phyloP scores from a whole-genome alignment of 2,888 invertebrate species.

The Microchrysa polita region DNA sequence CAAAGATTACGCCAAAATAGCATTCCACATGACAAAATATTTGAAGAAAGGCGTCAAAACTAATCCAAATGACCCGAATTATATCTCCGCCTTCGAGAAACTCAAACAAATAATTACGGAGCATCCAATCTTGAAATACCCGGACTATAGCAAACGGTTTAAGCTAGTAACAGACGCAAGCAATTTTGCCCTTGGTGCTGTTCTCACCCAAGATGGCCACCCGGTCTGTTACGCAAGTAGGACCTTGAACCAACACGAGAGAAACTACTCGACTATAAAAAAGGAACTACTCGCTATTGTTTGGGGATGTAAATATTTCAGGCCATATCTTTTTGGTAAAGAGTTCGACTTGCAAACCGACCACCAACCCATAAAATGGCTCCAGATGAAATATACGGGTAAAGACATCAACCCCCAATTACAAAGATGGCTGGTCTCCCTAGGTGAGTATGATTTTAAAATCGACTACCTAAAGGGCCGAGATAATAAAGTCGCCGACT shows the following conservation, averaged over 20 bases:
- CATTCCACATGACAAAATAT: neutral
- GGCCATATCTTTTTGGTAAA: slow-evolving; percentile 58
- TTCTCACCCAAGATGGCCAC: slow-evolving; percentile 51
- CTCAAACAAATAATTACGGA: slow-evolving; percentile 19
- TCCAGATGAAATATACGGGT: slow-evolving; percentile 46
- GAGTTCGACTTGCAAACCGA: slow-evolving; percentile 50
- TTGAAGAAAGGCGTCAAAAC: neutral
- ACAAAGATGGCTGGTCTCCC: slow-evolving; percentile 48
- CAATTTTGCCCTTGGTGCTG: slow-evolving; percentile 50
- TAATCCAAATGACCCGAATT: slow-evolving; percentile 1
- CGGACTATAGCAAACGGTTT: slow-evolving; percentile 50
- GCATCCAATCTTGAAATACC: slow-evolving; percentile 46
- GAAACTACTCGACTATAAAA: slow-evolving; percentile 55
- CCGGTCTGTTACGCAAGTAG: slow-evolving; percentile 53
- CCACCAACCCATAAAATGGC: slow-evolving; percentile 51
- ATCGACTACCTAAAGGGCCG: slow-evolving; percentile 51
- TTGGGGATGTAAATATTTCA: slow-evolving; percentile 57
- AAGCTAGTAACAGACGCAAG: slow-evolving; percentile 48
- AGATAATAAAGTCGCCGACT: slow-evolving; percentile 50
- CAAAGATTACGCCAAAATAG: slow-evolving; percentile 30
- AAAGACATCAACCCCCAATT: slow-evolving; percentile 49
- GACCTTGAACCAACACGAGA: slow-evolving; percentile 48
- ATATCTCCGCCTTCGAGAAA: slow-evolving; percentile 4
- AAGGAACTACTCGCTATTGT: slow-evolving; percentile 57
- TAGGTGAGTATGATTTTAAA: slow-evolving; percentile 48